These are phyloP conservation scores for Pseudococcus longispinus DNA, from an alignment of 2,888 invertebrate species.

Conservation along the genomic window DNA sequence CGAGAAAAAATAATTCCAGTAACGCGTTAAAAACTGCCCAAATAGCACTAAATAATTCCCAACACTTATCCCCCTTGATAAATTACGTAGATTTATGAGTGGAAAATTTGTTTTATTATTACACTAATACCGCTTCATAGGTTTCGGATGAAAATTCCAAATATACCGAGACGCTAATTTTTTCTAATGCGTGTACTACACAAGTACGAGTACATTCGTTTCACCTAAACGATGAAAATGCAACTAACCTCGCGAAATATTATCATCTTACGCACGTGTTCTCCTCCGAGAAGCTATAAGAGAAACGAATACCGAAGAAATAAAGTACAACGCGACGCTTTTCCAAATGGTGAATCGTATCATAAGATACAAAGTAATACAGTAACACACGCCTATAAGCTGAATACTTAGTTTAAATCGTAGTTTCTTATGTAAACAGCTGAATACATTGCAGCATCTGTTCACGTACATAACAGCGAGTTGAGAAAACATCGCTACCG, in stretches of 20 bases:
- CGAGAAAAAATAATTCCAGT: no score
- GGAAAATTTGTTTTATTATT: constrained; percentile 18
- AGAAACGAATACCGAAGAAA: not conserved
- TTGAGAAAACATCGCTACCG: not conserved
- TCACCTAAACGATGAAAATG: no score
- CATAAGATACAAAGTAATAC: not conserved
- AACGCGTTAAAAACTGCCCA: constrained; percentile 31
- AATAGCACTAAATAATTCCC: constrained; percentile 37
- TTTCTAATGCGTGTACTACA: no score
- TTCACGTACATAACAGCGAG: not conserved
- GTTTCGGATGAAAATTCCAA: no score
- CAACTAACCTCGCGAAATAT: not conserved
- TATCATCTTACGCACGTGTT: not conserved
- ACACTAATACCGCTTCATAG: no score
- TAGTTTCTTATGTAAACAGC: constrained; percentile 23
- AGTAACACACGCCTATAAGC: constrained; percentile 25
- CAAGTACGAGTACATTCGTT: no score
- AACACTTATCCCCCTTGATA: constrained; percentile 37
- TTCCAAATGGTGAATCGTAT: not conserved
- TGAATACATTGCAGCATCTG: constrained; percentile 31
- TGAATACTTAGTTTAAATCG: constrained; percentile 27
- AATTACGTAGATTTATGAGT: constrained; percentile 44
- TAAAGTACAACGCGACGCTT: not conserved
- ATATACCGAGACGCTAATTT: no score
- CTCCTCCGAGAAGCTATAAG: not conserved